A percentile compares a stretch with the other conserved stretches of the same genome.
Evolutionary conservation across 2,113 vertebrate species (phyloP).

Genomic region (Dryoscopus gambensis): DNA sequence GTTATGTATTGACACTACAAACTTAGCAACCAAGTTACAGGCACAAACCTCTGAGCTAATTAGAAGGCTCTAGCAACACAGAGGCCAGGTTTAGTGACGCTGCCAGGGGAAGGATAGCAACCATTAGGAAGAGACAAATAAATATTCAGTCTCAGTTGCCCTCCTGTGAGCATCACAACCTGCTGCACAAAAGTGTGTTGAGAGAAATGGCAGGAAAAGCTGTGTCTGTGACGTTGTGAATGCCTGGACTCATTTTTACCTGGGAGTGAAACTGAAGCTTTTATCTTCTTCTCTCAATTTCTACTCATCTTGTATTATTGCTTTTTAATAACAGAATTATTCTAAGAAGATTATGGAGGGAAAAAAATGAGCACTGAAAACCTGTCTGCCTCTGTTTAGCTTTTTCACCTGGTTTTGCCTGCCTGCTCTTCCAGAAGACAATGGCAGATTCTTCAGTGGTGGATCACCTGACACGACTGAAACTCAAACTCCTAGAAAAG

Average conservation of each 20-base stretch:
- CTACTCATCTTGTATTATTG: not conserved
- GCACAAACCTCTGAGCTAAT: not conserved
- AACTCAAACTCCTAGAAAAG: conserved; percentile 80
- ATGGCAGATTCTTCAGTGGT: conserved; percentile 70
- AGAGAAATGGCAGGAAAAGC: not conserved
- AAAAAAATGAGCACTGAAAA: not conserved
- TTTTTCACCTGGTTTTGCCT: not conserved
- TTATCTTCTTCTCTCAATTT: not conserved
- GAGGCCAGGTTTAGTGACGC: not conserved
- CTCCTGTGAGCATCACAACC: not conserved
- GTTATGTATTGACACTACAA: not conserved
- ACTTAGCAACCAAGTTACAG: conserved; percentile 26
- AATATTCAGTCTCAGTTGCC: not conserved
- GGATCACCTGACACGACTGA: conserved; percentile 77
- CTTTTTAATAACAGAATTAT: not conserved
- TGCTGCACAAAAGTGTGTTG: not conserved
- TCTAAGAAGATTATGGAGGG: not conserved
- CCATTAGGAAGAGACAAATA: not conserved
- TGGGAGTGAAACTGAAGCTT: not conserved
- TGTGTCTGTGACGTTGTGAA: not conserved
- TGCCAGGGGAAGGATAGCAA: not conserved
- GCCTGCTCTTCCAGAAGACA: not conserved
- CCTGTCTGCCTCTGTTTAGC: not conserved
- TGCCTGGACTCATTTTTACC: not conserved
- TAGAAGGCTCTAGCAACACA: not conserved